Evolutionary conservation across 2,113 vertebrate genomes (phyloP), one percentile per base, ranked within the genome.

Genomic region (Microtus richardsoni): DNA sequence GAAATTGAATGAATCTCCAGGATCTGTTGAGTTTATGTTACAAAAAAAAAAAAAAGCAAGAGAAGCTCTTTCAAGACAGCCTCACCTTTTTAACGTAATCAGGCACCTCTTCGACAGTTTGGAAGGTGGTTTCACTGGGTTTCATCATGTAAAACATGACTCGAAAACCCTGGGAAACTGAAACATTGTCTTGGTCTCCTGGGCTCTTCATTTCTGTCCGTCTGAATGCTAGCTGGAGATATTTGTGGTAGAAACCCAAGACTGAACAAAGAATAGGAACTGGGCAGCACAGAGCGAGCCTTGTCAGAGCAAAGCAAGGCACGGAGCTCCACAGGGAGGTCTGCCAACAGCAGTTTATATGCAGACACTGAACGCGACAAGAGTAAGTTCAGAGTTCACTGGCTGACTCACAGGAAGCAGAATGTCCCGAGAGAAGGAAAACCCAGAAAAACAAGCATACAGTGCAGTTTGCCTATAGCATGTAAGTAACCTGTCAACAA

Each of bases 41-140:
- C 41, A 12, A 82, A 92, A 39, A 58, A 58, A 6, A 54, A 19
- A 58, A 5, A 70, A 71, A 82, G 58, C 17, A 54, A 94, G 2
- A 82, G 4, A 88, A 19, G n/a, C 11, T 91, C n/a, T 94, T 79
- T 44, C 68, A 78, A 28, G 7, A 52, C 0, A 47, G 26, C 83
- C 98, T 98, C 98, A 99, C 99, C 99, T 99, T 98, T n/a, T 99
- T 95, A 26, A 99, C 98, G 89, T 99, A 99, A 89, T 97, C 97
- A 7, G 99, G 99, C 24, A 99, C 99, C 54, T 99, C 99, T 54
- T 99, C 98, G 70, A 99, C 26, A 4, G 89, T 97, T 94, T 98
- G 87, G 96, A 99, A 99, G 11, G 98, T 98, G 5, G 99, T 99
- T 95, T 99, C 99, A 6, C 97, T 98, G 60, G 99, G 99, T 2